Evolutionary conservation across 2,113 vertebrate species (phyloP).

Genomic region (Chionis minor): DNA sequence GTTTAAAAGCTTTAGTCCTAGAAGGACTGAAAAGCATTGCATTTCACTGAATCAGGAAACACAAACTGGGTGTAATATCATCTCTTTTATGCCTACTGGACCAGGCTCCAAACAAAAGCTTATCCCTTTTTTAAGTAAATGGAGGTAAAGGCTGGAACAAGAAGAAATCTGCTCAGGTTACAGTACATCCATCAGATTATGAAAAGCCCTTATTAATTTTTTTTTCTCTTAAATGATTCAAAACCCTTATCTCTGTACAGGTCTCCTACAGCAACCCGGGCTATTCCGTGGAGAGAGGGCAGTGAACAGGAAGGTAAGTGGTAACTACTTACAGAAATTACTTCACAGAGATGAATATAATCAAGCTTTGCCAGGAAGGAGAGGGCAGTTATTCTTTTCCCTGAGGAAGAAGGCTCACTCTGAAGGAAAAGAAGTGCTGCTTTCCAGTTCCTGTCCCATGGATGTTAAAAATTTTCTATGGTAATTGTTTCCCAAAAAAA

Average conservation of each 20-base stretch:
- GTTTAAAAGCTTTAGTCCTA: not conserved
- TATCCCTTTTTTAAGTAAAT: not conserved
- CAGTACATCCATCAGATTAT: not conserved
- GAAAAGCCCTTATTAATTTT: not conserved
- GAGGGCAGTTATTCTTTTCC: not conserved
- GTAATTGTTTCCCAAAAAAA: not conserved
- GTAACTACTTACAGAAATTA: not conserved
- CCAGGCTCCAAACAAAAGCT: not conserved
- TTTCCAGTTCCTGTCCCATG: not conserved
- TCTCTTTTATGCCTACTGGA: not conserved
- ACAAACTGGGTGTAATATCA: not conserved
- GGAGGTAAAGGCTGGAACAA: not conserved
- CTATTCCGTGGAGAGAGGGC: not conserved
- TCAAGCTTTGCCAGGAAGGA: not conserved
- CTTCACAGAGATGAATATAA: not conserved
- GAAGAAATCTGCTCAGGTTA: not conserved
- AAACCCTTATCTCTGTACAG: not conserved
- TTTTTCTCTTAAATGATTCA: not conserved
- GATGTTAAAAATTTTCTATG: not conserved
- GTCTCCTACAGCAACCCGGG: not conserved
- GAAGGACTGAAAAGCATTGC: not conserved
- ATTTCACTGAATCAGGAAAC: not conserved
- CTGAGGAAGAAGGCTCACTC: not conserved
- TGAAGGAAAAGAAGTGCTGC: not conserved
- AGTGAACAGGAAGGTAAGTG: not conserved